Evolutionary conservation across 1,140 invertebrate species (phyloP), one percentile per base, ranked within the genome.

Genomic region (Formica exsecta): DNA sequence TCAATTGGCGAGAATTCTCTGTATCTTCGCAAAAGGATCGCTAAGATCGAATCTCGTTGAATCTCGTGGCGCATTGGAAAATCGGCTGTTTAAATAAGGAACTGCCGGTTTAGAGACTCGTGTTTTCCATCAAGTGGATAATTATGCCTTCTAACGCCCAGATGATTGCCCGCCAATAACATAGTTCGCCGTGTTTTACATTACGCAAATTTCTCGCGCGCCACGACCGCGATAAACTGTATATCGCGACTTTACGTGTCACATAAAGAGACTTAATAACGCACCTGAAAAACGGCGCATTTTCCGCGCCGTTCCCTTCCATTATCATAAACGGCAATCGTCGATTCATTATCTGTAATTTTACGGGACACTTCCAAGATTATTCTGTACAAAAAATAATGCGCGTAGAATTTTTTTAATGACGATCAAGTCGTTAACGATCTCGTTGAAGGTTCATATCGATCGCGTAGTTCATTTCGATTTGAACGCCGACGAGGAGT

Each of bases 41-140:
- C 44, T 11, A 48, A 48, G 44, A 13, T 32, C 0, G 32, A 32
- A 32, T 32, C 25, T 59, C 25, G 44, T 13, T 64, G 54, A 75
- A 22, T 54, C n/a, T 51, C 4, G 48, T 3, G 48, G 16, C 44
- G 13, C 44, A 59, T 44, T 59, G n/a, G 51, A 54, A 54, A 85
- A 77, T 77, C 76, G 32, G 2, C 19, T 22, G 29, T 19, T 22
- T 84, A 81, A 88, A 65, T 22, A 44, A 22, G 44, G 51, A 71
- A 48, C 44, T 79, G 32, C n/a, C 36, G 75, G 51, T 44, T 84
- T 83, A 44, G 51, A 85, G 66, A 74, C 29, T 68, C 38, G 54
- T 64, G 48, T 59, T 74, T 66, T 25, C 16, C 48, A 73, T 87
- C 54, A 62, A 44, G 64, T 71, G 85, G 57, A 79, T 66, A 73